A percentile compares a stretch with the other conserved stretches of the same genome.
Conservation (phyloP, 2,888 invertebrate genomes). For the Taenaris catops region DNA sequence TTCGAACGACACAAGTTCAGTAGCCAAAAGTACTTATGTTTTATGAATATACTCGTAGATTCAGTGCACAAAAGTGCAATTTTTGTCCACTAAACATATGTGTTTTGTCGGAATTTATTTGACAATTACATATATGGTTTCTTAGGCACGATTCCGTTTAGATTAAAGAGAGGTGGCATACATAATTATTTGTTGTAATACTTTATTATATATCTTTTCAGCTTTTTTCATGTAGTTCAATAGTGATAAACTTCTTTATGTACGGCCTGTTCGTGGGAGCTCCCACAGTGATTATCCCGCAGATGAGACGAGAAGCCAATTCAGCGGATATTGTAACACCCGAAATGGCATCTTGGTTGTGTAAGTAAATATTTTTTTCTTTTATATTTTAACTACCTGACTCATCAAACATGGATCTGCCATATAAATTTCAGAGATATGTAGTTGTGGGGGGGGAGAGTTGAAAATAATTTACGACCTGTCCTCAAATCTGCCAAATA, state of each 20-base stretch:
- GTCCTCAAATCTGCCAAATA: background rate
- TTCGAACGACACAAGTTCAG: too few relatives aligned
- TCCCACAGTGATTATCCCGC: constrained; percentile 28
- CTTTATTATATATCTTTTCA: background rate
- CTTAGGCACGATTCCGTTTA: background rate
- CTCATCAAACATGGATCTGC: background rate
- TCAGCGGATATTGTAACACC: constrained; percentile 30
- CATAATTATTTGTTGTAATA: background rate
- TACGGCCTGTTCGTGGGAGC: constrained; percentile 19
- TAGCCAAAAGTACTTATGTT: too few relatives aligned
- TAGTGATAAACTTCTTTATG: constrained; percentile 8
- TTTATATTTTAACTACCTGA: background rate
- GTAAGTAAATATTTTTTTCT: constrained; percentile 23
- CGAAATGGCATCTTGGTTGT: constrained; percentile 37
- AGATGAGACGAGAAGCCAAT: constrained; percentile 34
- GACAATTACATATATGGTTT: too few relatives aligned
- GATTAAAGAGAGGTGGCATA: background rate
- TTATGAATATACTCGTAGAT: too few relatives aligned
- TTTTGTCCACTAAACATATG: too few relatives aligned
- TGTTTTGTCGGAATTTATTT: too few relatives aligned
- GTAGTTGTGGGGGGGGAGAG: too few relatives aligned
- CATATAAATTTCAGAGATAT: background rate
- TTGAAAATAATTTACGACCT: background rate
- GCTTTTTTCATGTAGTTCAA: constrained; percentile 28
- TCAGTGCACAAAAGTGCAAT: too few relatives aligned